Percentiles rank a stretch among this genome's conserved stretches.
Conservation (phyloP, 2,888 invertebrate species). For the Eurytoma adleriae region DNA sequence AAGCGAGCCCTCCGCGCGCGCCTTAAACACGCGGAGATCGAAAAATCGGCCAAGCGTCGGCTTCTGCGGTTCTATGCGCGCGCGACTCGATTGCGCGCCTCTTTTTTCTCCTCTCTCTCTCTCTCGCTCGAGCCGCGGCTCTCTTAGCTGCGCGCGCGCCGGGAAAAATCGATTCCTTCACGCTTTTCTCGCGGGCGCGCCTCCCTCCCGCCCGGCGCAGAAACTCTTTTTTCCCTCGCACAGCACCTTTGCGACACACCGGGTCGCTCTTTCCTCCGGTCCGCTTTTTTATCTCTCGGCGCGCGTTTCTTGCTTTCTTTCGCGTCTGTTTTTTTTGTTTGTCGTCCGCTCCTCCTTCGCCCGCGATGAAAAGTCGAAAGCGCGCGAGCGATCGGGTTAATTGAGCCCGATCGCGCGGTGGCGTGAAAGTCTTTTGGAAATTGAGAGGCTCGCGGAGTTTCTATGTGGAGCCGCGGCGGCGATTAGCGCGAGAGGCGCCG, state of each 20-base stretch:
- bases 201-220: not conserved
- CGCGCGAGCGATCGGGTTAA: too few species aligned
- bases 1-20: not conserved
- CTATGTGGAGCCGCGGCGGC: too few species aligned
- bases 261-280: not conserved
- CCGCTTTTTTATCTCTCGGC: not conserved
- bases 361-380: too few species aligned
- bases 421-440: conserved; percentile 22
- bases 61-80: not conserved
- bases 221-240: not conserved
- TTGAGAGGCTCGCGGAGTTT: not conserved
- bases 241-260: not conserved
- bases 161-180: conserved; percentile 36
- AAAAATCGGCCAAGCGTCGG: not conserved
- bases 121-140: not conserved
- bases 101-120: not conserved
- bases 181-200: not conserved
- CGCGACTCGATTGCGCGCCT: conserved; percentile 16
- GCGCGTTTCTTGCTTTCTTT: not conserved
- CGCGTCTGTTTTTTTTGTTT: not conserved
- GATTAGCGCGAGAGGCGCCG: not conserved
- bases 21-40: not conserved
- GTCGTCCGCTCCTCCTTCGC: too few species aligned
- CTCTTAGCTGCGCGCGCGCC: not conserved
- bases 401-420: not conserved